Evolutionary conservation across 2,113 vertebrate genomes (phyloP).

Genomic region (Myotis lucifugus): DNA sequence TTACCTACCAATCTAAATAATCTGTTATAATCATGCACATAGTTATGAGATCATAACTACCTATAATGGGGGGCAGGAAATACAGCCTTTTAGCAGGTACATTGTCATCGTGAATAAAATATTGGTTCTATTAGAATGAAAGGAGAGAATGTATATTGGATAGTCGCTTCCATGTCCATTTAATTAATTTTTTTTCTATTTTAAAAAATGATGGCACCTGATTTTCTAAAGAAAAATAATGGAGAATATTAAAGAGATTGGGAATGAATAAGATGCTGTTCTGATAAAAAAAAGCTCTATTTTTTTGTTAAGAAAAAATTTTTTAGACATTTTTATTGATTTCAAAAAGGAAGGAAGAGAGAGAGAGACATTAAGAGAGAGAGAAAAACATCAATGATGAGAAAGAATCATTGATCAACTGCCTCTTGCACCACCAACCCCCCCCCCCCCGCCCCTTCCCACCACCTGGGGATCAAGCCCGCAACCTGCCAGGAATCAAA

Average conservation of each 20-base stretch:
- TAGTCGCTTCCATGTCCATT: neutral
- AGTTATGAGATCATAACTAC: neutral
- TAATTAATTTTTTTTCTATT: constrained; percentile 17
- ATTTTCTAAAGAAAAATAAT: constrained; percentile 17
- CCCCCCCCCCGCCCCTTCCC: too few species aligned
- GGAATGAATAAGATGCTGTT: neutral
- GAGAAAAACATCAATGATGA: too few species aligned
- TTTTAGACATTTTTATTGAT: neutral
- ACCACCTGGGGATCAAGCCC: too few species aligned
- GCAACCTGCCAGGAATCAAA: too few species aligned
- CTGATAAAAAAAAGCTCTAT: neutral
- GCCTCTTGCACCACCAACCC: too few species aligned
- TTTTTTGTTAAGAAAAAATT: neutral
- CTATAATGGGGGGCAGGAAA: neutral
- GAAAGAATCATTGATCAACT: too few species aligned
- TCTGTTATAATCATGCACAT: neutral
- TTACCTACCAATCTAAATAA: constrained; percentile 23
- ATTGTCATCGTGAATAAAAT: neutral
- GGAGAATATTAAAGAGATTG: neutral
- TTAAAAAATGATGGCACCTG: neutral
- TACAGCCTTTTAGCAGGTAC: neutral
- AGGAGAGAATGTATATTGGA: neutral
- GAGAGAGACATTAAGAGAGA: too few species aligned
- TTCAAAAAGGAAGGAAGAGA: too few species aligned
- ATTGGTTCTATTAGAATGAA: neutral